Conservation (phyloP, 2,797 vertebrate species). For the Eulemur rubriventer region DNA sequence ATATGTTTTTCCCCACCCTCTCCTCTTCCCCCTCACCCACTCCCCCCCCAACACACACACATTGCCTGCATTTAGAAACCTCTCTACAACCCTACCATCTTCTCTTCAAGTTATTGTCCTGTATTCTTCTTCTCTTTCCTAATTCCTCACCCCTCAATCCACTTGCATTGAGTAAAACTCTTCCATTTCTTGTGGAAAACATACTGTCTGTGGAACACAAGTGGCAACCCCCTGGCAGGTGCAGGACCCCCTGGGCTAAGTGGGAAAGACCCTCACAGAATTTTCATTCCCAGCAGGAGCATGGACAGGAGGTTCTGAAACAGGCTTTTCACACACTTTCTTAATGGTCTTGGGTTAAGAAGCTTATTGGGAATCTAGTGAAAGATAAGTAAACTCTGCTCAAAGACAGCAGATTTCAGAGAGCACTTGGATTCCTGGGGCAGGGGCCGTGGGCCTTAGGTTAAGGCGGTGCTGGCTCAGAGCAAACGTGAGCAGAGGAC, state of each 20-base stretch:
- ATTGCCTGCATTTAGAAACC: neutral
- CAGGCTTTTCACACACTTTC: neutral
- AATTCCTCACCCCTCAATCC: no score
- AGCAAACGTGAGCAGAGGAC: neutral
- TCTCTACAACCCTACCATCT: neutral
- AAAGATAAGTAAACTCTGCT: neutral
- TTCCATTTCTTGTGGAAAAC: neutral
- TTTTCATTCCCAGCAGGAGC: neutral
- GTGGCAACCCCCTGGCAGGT: neutral
- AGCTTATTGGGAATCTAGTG: neutral
- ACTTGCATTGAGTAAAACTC: neutral
- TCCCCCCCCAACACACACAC: no score
- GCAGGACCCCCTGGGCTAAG: neutral
- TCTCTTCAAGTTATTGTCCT: neutral
- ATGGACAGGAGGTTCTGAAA: neutral
- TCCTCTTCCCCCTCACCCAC: no score
- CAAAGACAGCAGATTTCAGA: neutral
- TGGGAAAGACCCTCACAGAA: neutral
- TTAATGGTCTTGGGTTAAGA: no score
- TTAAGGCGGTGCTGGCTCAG: neutral
- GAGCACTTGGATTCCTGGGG: neutral
- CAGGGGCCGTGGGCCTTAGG: rapidly evolving
- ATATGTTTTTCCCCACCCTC: no score
- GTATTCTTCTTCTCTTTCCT: neutral
- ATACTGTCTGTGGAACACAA: rapidly evolving